A percentile compares a stretch with the other conserved stretches of the same genome.
Evolutionary conservation across 2,113 vertebrate species (phyloP).

Genomic region (Sander lucioperca): DNA sequence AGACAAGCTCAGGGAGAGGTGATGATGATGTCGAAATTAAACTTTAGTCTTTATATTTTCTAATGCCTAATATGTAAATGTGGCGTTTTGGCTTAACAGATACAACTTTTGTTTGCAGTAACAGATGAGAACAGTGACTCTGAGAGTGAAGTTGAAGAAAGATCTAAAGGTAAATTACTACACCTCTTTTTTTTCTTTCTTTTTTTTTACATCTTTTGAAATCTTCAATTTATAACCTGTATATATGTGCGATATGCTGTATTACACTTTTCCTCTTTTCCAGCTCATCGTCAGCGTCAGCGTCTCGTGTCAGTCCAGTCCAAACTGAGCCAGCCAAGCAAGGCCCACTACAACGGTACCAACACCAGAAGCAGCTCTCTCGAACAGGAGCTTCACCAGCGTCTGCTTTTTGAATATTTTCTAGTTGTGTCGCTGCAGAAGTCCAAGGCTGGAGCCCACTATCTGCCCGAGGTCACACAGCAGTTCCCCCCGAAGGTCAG

Average conservation of each 20-base stretch:
- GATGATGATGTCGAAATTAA: slow-evolving; percentile 34
- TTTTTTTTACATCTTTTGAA: not conserved
- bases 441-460: slow-evolving; percentile 86
- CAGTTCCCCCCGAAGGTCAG: slow-evolving; percentile 92
- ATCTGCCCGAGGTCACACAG: slow-evolving; percentile 91
- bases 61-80: not conserved
- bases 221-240: not conserved
- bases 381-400: slow-evolving; percentile 86
- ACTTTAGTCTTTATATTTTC: not conserved
- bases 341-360: slow-evolving; percentile 52
- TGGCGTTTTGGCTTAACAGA: not conserved
- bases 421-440: slow-evolving; percentile 92
- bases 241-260: not conserved
- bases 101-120: slow-evolving; percentile 72
- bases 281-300: slow-evolving; percentile 90
- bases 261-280: not conserved
- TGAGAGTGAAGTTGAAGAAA: slow-evolving; percentile 92
- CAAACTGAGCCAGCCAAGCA: slow-evolving; percentile 85
- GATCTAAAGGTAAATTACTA: slow-evolving; percentile 87
- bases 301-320: slow-evolving; percentile 90
- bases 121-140: slow-evolving; percentile 95
- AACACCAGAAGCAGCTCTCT: slow-evolving; percentile 46
- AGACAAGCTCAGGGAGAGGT: slow-evolving; percentile 93
- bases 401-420: slow-evolving; percentile 92
- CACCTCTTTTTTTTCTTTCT: not conserved